Conservation (phyloP, 2,797 vertebrate species). For the Centroberyx gerrardi region DNA sequence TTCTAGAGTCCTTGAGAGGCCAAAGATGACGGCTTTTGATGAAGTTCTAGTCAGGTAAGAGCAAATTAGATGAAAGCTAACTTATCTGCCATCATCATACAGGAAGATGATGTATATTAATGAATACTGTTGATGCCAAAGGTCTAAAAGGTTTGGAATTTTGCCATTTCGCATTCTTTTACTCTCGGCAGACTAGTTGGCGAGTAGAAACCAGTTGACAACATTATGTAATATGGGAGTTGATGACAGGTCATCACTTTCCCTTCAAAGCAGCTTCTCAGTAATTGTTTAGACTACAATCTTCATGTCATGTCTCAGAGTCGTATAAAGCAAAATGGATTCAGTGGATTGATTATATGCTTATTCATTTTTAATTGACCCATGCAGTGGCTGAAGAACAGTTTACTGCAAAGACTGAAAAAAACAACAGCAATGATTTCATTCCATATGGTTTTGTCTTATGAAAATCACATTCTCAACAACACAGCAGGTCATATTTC, state of each 20-base stretch:
- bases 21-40: conserved; percentile 41
- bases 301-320: conserved; percentile 7
- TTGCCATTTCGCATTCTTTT: too few species aligned
- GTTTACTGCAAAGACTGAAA: conserved; percentile 6
- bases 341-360: conserved; percentile 6
- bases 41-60: conserved; percentile 16
- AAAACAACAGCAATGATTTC: conserved; percentile 11
- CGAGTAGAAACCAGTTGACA: neutral
- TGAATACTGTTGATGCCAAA: neutral
- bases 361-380: conserved; percentile 6
- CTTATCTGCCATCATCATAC: neutral
- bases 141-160: neutral
- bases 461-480: conserved; percentile 12
- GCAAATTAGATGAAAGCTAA: conserved; percentile 10
- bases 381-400: conserved; percentile 25
- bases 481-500: conserved; percentile 1
- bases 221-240: conserved; percentile 5
- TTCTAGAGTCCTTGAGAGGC: conserved; percentile 23
- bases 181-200: too few species aligned
- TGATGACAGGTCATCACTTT: neutral
- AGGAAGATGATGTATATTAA: neutral
- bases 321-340: conserved; percentile 18
- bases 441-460: conserved; percentile 18
- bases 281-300: neutral
- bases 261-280: neutral